Evolutionary conservation across 2,797 vertebrate genomes (phyloP).

Genomic region (Onychomys torridus): DNA sequence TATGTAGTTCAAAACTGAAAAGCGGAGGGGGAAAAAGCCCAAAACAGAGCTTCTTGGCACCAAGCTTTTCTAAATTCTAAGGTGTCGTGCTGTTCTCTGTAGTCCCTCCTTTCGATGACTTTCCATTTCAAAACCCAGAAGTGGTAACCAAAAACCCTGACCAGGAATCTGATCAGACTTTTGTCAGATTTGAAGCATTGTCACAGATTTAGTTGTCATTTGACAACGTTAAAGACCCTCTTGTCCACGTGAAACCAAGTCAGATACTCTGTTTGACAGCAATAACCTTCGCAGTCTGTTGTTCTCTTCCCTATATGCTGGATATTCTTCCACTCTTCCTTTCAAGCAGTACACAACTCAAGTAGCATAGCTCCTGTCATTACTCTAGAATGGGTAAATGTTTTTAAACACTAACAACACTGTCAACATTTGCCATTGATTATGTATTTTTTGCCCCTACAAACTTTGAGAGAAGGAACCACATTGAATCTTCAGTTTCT

Average conservation of each 20-base stretch:
- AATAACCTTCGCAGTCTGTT: background rate
- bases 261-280: background rate
- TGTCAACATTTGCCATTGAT: background rate
- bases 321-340: background rate
- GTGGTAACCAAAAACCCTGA: background rate
- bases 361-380: background rate
- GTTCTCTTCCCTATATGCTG: background rate
- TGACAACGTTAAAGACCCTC: background rate
- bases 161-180: background rate
- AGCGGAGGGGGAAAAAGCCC: background rate
- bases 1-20: background rate
- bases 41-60: background rate
- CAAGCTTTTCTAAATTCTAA: background rate
- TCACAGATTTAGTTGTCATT: background rate
- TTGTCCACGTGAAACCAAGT: background rate
- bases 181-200: constrained; percentile 26
- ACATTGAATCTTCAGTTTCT: background rate
- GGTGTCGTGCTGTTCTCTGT: background rate
- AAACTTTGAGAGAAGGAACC: background rate
- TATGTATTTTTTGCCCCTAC: background rate
- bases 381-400: background rate
- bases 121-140: background rate
- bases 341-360: background rate
- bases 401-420: background rate
- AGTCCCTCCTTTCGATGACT: background rate